phyloP scores from a whole-genome alignment of 2,113 vertebrate genomes.

The Manacus vitellinus region DNA sequence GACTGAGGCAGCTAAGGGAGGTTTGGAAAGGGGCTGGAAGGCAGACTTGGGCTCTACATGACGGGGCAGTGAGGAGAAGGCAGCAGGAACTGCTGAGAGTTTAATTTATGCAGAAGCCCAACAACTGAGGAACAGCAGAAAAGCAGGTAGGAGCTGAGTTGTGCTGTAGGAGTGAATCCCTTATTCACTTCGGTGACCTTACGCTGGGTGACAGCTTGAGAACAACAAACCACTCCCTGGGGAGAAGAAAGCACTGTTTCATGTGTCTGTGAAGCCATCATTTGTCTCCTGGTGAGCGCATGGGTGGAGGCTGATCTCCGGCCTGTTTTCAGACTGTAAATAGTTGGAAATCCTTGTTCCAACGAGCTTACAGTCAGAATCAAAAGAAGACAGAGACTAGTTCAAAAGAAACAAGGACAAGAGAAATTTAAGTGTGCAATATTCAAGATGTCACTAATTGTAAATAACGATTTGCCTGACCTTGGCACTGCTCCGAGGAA shows the following conservation, averaged over 20 bases:
- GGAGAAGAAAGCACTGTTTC: background rate
- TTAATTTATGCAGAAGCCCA: background rate
- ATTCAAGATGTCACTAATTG: background rate
- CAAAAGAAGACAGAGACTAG: background rate
- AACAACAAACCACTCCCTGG: background rate
- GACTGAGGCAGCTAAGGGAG: background rate
- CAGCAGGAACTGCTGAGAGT: background rate
- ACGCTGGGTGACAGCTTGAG: background rate
- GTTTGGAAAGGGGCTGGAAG: background rate
- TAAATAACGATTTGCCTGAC: conserved; percentile 4
- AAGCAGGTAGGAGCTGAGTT: background rate
- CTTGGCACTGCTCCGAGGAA: conserved; percentile 29
- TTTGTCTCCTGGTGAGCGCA: background rate
- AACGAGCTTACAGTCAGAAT: background rate
- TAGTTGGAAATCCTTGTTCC: background rate
- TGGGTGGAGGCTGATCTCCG: background rate
- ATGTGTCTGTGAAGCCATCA: background rate
- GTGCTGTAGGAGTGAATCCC: background rate
- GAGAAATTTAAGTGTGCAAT: background rate
- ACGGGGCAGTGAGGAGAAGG: background rate
- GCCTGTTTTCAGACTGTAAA: background rate
- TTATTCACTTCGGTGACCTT: background rate
- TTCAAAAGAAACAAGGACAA: background rate
- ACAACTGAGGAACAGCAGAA: background rate
- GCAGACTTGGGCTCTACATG: background rate